Evolutionary conservation across 1,140 invertebrate species (phyloP).

Genomic region (Stegodyphus dumicola): DNA sequence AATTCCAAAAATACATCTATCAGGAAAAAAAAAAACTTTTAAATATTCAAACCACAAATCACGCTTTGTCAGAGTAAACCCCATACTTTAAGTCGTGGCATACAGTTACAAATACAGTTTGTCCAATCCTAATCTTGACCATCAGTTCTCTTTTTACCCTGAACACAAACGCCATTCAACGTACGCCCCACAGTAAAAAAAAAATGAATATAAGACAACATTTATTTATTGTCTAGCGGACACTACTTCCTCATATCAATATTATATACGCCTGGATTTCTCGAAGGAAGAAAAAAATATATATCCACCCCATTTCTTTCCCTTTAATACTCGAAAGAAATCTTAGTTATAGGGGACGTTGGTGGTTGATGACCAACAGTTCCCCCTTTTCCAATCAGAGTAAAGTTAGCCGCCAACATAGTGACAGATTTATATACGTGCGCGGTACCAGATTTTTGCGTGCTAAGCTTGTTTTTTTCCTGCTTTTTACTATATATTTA

Average conservation of each 20-base stretch:
- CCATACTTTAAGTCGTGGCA: no score
- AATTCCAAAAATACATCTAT: no score
- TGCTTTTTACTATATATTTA: slow-evolving; percentile 28
- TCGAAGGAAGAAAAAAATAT: neutral
- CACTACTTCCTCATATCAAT: slow-evolving; percentile 22
- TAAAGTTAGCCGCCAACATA: slow-evolving; percentile 21
- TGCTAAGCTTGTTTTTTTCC: neutral
- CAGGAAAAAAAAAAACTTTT: no score
- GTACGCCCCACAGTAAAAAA: neutral
- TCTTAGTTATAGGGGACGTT: slow-evolving; percentile 45
- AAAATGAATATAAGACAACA: neutral
- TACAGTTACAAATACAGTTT: neutral
- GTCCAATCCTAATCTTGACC: slow-evolving; percentile 10
- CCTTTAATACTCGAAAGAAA: slow-evolving; percentile 40
- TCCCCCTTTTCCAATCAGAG: slow-evolving; percentile 36
- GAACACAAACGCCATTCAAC: slow-evolving; percentile 21
- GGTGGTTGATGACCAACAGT: slow-evolving; percentile 28
- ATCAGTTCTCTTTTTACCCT: slow-evolving; percentile 9
- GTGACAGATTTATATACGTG: slow-evolving; percentile 56
- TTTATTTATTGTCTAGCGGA: slow-evolving; percentile 43
- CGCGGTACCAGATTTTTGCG: slow-evolving; percentile 43
- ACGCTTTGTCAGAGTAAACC: no score
- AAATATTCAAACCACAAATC: no score
- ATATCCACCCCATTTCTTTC: neutral
- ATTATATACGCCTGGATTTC: slow-evolving; percentile 35